phyloP scores from a whole-genome alignment of 1,140 invertebrate genomes.

The Ceratina calcarata region DNA sequence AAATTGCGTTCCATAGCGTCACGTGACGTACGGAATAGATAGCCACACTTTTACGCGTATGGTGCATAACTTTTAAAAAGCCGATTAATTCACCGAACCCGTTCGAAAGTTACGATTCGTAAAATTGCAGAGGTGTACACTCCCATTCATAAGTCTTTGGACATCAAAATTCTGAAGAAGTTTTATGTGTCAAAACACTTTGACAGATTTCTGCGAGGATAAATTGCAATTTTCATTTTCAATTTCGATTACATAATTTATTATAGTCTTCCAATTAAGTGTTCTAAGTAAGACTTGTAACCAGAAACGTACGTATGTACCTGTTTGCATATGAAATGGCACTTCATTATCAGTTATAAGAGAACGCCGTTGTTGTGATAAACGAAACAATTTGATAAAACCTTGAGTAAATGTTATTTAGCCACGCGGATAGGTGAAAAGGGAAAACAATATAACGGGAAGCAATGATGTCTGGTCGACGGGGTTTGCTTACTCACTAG shows the following conservation, averaged over 20 bases:
- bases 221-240: too few species aligned
- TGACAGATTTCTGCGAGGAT: too few species aligned
- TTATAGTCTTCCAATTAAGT: too few species aligned
- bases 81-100: constrained; percentile 12
- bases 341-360: too few species aligned
- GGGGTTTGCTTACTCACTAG: neutral
- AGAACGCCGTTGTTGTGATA: neutral
- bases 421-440: neutral
- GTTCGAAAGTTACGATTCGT: constrained; percentile 3
- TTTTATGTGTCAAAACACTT: too few species aligned
- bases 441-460: constrained; percentile 22
- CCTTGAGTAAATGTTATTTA: constrained; percentile 16
- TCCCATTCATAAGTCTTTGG: too few species aligned
- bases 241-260: too few species aligned
- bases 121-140: too few species aligned
- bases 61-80: constrained; percentile 3
- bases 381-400: neutral
- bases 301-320: too few species aligned
- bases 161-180: too few species aligned
- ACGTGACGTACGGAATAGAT: neutral
- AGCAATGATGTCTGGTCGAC: constrained; percentile 3
- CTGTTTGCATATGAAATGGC: too few species aligned
- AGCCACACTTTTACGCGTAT: neutral
- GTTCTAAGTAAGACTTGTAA: too few species aligned
- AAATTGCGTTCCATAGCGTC: neutral